Evolutionary conservation across 2,797 vertebrate species (phyloP), one percentile per base, ranked within the genome.

Genomic region (Lutjanus argentimaculatus): DNA sequence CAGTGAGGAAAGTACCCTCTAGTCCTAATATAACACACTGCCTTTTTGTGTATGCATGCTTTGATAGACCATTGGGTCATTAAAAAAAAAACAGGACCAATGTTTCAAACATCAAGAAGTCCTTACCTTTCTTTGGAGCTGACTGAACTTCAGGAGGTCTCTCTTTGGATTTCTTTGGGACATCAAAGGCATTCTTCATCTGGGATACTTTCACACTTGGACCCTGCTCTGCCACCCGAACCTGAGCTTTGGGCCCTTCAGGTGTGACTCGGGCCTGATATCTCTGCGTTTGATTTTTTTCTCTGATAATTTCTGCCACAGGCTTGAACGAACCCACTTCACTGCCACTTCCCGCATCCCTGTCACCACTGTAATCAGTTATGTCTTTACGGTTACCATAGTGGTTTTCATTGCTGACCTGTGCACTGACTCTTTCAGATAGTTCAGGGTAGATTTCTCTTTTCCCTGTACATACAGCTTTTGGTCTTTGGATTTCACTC

Each of bases 141-240:
- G 84, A 67, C 59, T 66, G 91, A 40, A 48, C 68, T 80, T 95
- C 95, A 72, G 58, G 76, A n/a, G 85, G 82, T 72, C 87, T 89
- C 67, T 92, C 91, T 82, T 82, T 86, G 67, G 88, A 67, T 73
- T 91, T 96, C 88, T 95, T 95, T 40, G 93, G 92, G 56, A 92
- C 88, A 62, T 96, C 95, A 73, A 96, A 96, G 16, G 94, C 5
- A 55, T 82, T 93, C 78, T 94, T 95, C 83, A 95, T 95, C 67
- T 95, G 92, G 22, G 91, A 92, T 7, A 96, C 93, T 73, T 94
- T 96, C 59, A 94, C 70, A 48, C 83, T 92, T 2, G 89, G 80
- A 53, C 64, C 86, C 77, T 88, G 86, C 57, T 93, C 93, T 8
- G 72, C 48, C 67, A 88, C 61, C 16, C 55, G 63, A 42, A 89